Evolutionary conservation across 37 sponge, comb jelly and placozoan genomes (phyloP).

Genomic region (Petrosia ficiformis): DNA sequence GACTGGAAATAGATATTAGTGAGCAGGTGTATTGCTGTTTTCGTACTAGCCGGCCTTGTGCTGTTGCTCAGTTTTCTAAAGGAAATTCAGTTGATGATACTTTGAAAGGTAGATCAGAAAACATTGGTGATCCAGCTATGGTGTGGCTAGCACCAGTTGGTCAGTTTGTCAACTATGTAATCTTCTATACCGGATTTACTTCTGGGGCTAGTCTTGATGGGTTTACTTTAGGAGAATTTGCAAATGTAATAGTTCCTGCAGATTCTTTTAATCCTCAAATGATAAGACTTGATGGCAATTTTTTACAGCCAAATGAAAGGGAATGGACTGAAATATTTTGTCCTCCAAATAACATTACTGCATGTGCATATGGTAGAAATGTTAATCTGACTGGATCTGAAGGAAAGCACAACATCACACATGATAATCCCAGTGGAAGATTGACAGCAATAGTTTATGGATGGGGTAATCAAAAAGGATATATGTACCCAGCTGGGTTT

Average conservation of each 20-base stretch:
- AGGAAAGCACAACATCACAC: neutral
- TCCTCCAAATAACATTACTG: neutral
- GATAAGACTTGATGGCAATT: neutral
- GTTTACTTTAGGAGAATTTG: neutral
- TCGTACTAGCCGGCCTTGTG: conserved; percentile 22
- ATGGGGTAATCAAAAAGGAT: conserved; percentile 22
- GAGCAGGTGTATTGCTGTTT: conserved; percentile 36
- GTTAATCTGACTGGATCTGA: neutral
- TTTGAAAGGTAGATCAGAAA: neutral
- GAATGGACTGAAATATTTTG: conserved; percentile 21
- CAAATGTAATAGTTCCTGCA: conserved; percentile 10
- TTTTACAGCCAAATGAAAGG: neutral
- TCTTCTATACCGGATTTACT: no score
- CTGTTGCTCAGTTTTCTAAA: conserved; percentile 39
- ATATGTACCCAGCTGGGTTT: conserved; percentile 34
- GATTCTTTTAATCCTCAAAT: conserved; percentile 21
- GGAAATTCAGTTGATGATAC: conserved; percentile 37
- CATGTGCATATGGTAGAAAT: conserved; percentile 32
- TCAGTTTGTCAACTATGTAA: conserved; percentile 39
- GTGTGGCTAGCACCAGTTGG: conserved; percentile 22
- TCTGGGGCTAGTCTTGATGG: neutral
- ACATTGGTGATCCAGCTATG: conserved; percentile 51
- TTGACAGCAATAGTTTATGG: conserved; percentile 19
- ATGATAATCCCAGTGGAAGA: conserved; percentile 10
- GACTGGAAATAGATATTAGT: conserved; percentile 3